Evolutionary conservation across 2,113 vertebrate genomes (phyloP).

Genomic region (Sander vitreus): DNA sequence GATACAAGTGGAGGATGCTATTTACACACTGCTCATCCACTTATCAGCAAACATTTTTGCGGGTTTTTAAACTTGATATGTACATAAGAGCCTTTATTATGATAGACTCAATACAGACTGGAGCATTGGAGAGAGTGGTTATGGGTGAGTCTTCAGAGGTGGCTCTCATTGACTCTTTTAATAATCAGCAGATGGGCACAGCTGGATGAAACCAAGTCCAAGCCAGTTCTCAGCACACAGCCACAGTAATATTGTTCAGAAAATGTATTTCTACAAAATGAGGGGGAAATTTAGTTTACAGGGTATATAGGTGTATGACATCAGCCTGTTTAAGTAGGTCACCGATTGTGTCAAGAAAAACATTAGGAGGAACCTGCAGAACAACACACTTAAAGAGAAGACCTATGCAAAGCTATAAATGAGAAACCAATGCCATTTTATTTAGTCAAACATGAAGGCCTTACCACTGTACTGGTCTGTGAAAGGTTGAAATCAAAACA

Average conservation of each 20-base stretch:
- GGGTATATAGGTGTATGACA: too few relatives aligned
- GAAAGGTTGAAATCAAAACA: neutral
- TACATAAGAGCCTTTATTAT: too few relatives aligned
- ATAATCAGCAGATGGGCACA: constrained; percentile 29
- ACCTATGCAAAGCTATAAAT: neutral
- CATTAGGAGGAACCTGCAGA: too few relatives aligned
- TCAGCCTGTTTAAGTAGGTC: too few relatives aligned
- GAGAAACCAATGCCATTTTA: neutral
- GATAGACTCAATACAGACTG: neutral
- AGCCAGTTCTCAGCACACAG: neutral
- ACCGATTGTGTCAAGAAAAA: neutral
- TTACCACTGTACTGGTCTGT: neutral
- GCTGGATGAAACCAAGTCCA: constrained; percentile 21
- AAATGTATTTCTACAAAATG: neutral
- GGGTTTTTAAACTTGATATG: too few relatives aligned
- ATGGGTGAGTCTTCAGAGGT: neutral
- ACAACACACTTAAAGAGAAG: neutral
- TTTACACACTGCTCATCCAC: too few relatives aligned
- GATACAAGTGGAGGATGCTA: too few relatives aligned
- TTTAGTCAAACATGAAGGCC: neutral
- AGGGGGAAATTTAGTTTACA: neutral
- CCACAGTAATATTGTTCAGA: neutral
- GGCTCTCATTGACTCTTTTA: neutral
- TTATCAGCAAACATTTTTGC: too few relatives aligned
- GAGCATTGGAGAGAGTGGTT: neutral